These are phyloP conservation scores for Leptopilina syphax DNA, from an alignment of 2,888 invertebrate species.

Conservation along the genomic window DNA sequence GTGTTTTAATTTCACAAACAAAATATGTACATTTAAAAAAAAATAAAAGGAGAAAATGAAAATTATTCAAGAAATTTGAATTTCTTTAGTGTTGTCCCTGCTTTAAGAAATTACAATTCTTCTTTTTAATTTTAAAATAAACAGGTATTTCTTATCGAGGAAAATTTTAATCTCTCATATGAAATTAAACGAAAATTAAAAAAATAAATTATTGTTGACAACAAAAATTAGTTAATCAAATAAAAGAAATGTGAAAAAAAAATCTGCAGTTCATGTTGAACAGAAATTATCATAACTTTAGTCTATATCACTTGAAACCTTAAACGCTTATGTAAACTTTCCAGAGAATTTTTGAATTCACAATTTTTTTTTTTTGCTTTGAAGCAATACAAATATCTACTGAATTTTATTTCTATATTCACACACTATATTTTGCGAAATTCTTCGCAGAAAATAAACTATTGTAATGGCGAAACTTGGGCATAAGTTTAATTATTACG, in stretches of 20 bases:
- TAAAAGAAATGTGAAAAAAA: not conserved
- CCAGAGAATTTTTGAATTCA: constrained; percentile 48
- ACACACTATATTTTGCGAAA: constrained; percentile 62
- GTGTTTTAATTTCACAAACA: too few relatives aligned
- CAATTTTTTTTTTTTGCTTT: constrained; percentile 49
- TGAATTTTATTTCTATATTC: constrained; percentile 64
- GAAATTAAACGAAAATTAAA: not conserved
- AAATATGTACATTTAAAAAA: too few relatives aligned
- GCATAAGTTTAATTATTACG: constrained; percentile 27
- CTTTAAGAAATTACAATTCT: not conserved
- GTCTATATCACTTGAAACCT: constrained; percentile 52
- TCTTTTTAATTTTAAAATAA: not conserved
- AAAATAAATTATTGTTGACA: not conserved
- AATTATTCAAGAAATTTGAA: not conserved
- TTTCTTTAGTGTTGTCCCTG: not conserved
- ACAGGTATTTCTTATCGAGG: not conserved
- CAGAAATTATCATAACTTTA: constrained; percentile 41
- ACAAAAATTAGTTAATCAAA: not conserved
- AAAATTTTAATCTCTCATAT: not conserved
- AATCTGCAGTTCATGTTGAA: not conserved
- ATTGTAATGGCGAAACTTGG: constrained; percentile 61
- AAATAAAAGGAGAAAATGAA: not conserved
- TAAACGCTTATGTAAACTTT: constrained; percentile 48
- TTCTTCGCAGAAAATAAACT: constrained; percentile 48
- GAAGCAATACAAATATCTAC: constrained; percentile 64